Conservation (phyloP, 2,797 vertebrate genomes). For the Paramormyrops hopkinsi region DNA sequence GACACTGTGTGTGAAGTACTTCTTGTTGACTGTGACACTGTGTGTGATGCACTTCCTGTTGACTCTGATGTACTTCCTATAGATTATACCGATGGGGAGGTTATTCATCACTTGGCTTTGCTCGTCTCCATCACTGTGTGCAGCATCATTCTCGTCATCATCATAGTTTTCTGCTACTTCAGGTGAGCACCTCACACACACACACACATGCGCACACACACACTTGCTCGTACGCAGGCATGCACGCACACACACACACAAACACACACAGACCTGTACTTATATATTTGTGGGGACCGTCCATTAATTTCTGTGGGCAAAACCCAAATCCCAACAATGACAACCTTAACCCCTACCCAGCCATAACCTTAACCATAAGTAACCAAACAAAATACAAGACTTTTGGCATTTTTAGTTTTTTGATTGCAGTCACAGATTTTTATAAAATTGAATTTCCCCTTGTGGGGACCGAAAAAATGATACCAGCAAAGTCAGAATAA, state of each 20-base stretch:
- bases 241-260: not conserved
- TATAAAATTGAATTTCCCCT: too few relatives aligned
- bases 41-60: constrained; percentile 36
- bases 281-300: too few relatives aligned
- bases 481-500: too few relatives aligned
- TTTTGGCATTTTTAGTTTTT: too few relatives aligned
- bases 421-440: too few relatives aligned
- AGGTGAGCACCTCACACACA: constrained; percentile 63
- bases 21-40: constrained; percentile 57
- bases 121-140: constrained; percentile 82
- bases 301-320: too few relatives aligned
- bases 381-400: too few relatives aligned
- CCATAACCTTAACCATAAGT: too few relatives aligned
- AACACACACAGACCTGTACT: not conserved
- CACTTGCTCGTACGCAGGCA: too few relatives aligned
- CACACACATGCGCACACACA: not conserved
- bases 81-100: constrained; percentile 78
- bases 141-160: constrained; percentile 74
- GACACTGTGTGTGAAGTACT: not conserved
- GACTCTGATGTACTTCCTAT: constrained; percentile 44
- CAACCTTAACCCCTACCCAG: too few relatives aligned
- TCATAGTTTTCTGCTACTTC: constrained; percentile 89
- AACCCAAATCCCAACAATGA: too few relatives aligned
- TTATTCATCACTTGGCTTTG: constrained; percentile 79
- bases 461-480: not conserved